These are phyloP conservation scores for Hydrolagus colliei DNA, from an alignment of 2,797 vertebrate genomes.

Conservation along the genomic window DNA sequence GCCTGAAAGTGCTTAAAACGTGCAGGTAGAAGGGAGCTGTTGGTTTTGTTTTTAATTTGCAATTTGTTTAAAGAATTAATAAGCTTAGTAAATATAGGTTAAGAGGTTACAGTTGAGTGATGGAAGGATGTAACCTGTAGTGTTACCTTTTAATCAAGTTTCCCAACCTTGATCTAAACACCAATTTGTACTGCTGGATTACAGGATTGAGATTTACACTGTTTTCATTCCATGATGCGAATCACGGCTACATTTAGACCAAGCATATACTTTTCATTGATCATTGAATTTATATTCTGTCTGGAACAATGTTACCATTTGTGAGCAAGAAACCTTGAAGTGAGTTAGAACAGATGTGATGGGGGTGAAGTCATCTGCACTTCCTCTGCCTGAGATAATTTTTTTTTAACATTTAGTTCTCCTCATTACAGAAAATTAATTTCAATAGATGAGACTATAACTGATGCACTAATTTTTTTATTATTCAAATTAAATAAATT, in stretches of 20 bases:
- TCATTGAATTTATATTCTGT: constrained; percentile 13
- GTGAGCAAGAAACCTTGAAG: constrained; percentile 17
- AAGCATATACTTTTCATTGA: constrained; percentile 1
- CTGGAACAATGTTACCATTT: constrained; percentile 23
- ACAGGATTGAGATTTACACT: too few relatives aligned
- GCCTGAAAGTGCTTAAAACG: too few relatives aligned
- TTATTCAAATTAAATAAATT: constrained; percentile 22
- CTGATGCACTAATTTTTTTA: not conserved
- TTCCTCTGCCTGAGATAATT: constrained; percentile 13
- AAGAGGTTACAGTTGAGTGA: not conserved
- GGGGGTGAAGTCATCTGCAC: not conserved
- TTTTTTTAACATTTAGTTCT: constrained; percentile 1
- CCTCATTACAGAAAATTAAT: not conserved
- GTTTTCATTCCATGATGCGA: not conserved
- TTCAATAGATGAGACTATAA: constrained; percentile 1
- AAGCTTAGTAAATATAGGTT: too few relatives aligned
- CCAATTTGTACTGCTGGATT: not conserved
- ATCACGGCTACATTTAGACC: constrained; percentile 3
- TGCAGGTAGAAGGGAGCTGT: too few relatives aligned
- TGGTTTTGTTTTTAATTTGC: too few relatives aligned
- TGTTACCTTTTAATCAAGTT: not conserved
- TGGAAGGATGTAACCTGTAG: not conserved
- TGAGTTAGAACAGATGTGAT: constrained; percentile 22
- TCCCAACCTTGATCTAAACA: not conserved
- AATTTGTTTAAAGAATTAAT: too few relatives aligned